These are phyloP conservation scores for Piscicola geometra DNA, from an alignment of 2,888 invertebrate genomes.

Conservation along the genomic window DNA sequence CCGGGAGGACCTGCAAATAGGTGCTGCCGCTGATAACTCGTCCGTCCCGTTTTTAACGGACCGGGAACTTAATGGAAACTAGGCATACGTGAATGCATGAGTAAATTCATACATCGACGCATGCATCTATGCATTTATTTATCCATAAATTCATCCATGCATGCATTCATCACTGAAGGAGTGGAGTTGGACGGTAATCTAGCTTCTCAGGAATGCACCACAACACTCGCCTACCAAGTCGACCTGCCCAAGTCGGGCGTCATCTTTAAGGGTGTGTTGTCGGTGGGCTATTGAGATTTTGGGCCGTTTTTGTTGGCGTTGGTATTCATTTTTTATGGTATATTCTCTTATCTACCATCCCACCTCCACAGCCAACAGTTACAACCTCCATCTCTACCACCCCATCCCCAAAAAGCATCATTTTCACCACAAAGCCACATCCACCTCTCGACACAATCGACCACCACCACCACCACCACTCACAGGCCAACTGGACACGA, in stretches of 20 bases:
- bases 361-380: not conserved
- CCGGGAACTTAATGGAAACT: no score
- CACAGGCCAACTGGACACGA: conserved; percentile 69
- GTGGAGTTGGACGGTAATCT: conserved; percentile 90
- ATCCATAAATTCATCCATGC: not conserved
- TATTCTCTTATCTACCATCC: not conserved
- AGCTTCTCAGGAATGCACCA: conserved; percentile 81
- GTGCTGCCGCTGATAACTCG: no score
- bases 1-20: conserved; percentile 76
- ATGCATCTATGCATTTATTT: not conserved
- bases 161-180: conserved; percentile 59
- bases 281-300: not conserved
- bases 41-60: no score
- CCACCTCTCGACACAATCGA: no score
- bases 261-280: conserved; percentile 74
- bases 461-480: no score
- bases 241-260: conserved; percentile 91
- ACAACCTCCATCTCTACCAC: not conserved
- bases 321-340: not conserved
- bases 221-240: conserved; percentile 86
- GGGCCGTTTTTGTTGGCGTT: not conserved
- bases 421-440: no score
- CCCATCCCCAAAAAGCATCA: no score
- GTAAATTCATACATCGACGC: not conserved
- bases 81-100: no score